Percentiles rank a stretch among this genome's conserved stretches.
Evolutionary conservation across 2,113 vertebrate genomes (phyloP).

Genomic region (Anoplopoma fimbria): DNA sequence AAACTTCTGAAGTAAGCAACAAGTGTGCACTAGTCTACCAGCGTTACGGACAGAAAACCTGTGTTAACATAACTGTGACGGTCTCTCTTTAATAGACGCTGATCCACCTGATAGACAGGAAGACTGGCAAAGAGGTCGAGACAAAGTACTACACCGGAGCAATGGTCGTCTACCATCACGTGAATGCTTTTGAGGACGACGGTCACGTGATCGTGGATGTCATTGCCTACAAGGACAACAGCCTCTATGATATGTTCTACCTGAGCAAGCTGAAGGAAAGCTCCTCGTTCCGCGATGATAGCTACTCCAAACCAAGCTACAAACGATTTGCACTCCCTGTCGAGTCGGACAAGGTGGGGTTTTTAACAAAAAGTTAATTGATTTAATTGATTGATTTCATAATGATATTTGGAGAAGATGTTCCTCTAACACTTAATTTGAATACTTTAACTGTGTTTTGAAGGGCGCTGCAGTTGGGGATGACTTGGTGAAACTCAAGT

Average conservation of each 20-base stretch:
- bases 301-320: conserved; percentile 79
- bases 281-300: conserved; percentile 5
- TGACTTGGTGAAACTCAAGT: conserved; percentile 86
- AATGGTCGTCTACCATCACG: conserved; percentile 91
- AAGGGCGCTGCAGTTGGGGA: conserved; percentile 85
- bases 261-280: conserved; percentile 83
- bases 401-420: neutral
- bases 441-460: conserved; percentile 1
- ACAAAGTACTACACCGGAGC: conserved; percentile 87
- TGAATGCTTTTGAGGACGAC: conserved; percentile 93
- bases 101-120: conserved; percentile 92
- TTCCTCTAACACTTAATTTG: neutral
- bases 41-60: neutral
- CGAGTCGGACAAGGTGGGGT: conserved; percentile 85
- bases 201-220: conserved; percentile 91
- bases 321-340: conserved; percentile 90
- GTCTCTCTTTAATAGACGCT: conserved; percentile 84
- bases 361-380: neutral
- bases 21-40: neutral
- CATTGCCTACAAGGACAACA: conserved; percentile 87
- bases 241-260: conserved; percentile 93
- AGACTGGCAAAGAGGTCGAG: conserved; percentile 85
- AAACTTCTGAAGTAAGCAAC: neutral
- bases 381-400: neutral
- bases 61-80: neutral